Conservation (phyloP, 2,113 vertebrate species). For the Mirza zaza region DNA sequence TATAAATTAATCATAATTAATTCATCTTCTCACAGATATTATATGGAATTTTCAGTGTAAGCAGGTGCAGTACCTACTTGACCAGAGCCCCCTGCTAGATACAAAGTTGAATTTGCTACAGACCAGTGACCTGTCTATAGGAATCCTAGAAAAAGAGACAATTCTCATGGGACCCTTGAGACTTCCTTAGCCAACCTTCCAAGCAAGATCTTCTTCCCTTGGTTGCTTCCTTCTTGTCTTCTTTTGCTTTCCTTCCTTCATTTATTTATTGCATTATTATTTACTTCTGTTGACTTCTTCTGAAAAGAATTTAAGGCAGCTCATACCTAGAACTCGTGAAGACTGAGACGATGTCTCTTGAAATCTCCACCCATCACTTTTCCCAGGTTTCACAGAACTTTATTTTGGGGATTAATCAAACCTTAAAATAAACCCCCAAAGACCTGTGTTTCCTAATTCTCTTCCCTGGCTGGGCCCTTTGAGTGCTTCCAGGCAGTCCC, state of each 20-base stretch:
- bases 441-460: neutral
- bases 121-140: neutral
- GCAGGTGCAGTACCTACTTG: neutral
- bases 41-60: neutral
- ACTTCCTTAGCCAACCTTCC: neutral
- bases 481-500: neutral
- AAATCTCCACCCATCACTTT: neutral
- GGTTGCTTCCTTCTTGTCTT: neutral
- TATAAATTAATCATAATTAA: neutral
- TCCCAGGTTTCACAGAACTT: neutral
- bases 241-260: neutral
- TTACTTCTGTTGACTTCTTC: neutral
- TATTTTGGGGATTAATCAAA: neutral
- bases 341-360: neutral
- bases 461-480: neutral
- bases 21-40: neutral
- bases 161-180: neutral
- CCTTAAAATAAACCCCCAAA: neutral
- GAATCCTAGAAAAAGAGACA: neutral
- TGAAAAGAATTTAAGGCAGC: neutral
- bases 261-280: neutral
- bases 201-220: neutral
- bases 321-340: neutral
- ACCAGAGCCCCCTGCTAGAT: neutral
- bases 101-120: neutral